Percentiles rank a stretch among this genome's conserved stretches.
phyloP scores from a whole-genome alignment of 2,888 invertebrate genomes.

The Sminthurinus aureus region DNA sequence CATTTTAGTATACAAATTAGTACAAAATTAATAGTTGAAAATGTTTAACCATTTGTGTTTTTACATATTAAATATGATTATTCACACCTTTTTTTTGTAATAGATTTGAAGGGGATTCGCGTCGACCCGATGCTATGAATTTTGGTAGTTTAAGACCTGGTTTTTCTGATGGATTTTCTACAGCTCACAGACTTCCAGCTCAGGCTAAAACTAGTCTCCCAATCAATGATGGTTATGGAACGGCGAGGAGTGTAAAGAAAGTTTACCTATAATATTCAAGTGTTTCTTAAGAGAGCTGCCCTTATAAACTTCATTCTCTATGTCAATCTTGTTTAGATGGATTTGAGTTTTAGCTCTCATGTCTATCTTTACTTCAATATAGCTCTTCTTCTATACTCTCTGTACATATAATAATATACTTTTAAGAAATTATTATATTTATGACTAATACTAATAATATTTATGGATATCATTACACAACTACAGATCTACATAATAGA shows the following conservation, averaged over 20 bases:
- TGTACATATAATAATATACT: not conserved
- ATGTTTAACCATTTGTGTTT: too few relatives aligned
- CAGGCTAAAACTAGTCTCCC: slow-evolving; percentile 55
- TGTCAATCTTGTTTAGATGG: slow-evolving; percentile 26
- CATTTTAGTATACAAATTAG: too few relatives aligned
- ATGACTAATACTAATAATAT: not conserved
- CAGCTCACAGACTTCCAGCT: slow-evolving; percentile 56
- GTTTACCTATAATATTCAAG: slow-evolving; percentile 58
- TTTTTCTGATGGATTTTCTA: slow-evolving; percentile 58
- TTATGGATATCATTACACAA: not conserved
- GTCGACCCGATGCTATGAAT: slow-evolving; percentile 53
- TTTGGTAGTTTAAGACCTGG: slow-evolving; percentile 59
- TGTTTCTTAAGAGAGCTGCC: slow-evolving; percentile 38
- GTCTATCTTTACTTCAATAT: not conserved
- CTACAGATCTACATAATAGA: slow-evolving; percentile 4
- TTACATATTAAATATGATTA: too few relatives aligned
- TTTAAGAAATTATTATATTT: not conserved
- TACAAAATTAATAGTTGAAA: too few relatives aligned
- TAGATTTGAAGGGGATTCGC: slow-evolving; percentile 48
- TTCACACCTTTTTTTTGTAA: too few relatives aligned
- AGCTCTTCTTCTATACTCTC: not conserved
- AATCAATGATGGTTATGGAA: slow-evolving; percentile 59
- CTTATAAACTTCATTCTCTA: slow-evolving; percentile 19
- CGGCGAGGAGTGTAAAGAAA: slow-evolving; percentile 60
- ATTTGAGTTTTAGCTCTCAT: slow-evolving; percentile 6